Percentiles rank a stretch among this genome's conserved stretches.
phyloP scores from a whole-genome alignment of 2,888 invertebrate species.

The Syritta pipiens region DNA sequence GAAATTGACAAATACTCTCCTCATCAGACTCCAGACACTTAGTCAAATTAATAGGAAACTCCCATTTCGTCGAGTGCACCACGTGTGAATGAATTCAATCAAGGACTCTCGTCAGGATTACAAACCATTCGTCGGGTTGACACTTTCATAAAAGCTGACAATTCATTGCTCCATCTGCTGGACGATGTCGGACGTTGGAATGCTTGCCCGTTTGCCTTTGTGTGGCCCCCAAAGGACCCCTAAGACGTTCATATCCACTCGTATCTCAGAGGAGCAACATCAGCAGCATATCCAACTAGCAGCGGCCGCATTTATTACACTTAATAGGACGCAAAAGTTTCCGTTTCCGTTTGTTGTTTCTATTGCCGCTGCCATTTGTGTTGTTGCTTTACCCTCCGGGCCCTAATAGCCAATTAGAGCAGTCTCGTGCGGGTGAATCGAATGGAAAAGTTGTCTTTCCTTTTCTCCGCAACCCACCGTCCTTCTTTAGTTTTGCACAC shows the following conservation, averaged over 20 bases:
- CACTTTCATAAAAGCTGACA: conserved; percentile 11
- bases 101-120: conserved; percentile 20
- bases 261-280: conserved; percentile 5
- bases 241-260: not conserved
- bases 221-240: too few relatives aligned
- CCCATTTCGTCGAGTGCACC: conserved; percentile 40
- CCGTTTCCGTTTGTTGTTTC: conserved; percentile 13
- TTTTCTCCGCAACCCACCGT: conserved; percentile 43
- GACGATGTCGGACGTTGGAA: too few relatives aligned
- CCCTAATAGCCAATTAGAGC: conserved; percentile 64
- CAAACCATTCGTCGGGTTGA: not conserved
- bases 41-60: conserved; percentile 45
- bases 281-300: too few relatives aligned
- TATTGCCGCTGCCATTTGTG: conserved; percentile 20
- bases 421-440: conserved; percentile 51
- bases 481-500: conserved; percentile 24
- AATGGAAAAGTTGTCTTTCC: conserved; percentile 51
- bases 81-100: conserved; percentile 59
- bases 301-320: conserved; percentile 49
- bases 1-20: conserved; percentile 51
- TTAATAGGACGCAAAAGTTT: conserved; percentile 57
- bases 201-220: too few relatives aligned
- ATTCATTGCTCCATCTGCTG: conserved; percentile 10
- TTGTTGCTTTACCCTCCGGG: conserved; percentile 36
- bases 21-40: conserved; percentile 36